Conservation (phyloP, 2,797 vertebrate genomes). For the Onychomys leucogaster region DNA sequence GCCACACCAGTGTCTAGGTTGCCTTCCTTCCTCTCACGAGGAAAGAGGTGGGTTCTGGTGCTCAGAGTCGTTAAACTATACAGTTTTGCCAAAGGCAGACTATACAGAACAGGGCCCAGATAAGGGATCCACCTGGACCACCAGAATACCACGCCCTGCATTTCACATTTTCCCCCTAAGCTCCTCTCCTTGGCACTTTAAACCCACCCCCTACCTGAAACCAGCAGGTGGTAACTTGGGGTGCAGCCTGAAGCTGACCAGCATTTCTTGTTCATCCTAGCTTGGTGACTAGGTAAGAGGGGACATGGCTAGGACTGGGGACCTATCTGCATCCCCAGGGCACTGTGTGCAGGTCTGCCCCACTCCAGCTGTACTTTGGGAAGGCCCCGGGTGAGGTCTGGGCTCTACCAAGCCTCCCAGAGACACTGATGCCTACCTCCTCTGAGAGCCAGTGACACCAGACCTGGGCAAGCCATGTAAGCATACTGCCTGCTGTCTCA, state of each 20-base stretch:
- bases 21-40: background rate
- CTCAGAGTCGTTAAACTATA: background rate
- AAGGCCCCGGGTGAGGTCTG: background rate
- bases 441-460: background rate
- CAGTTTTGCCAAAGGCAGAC: background rate
- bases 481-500: background rate
- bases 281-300: too few relatives aligned
- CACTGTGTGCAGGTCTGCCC: too few relatives aligned
- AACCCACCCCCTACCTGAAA: fast-evolving
- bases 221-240: too few relatives aligned
- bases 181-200: background rate
- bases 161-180: fast-evolving
- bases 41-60: background rate
- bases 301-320: fast-evolving
- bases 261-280: background rate
- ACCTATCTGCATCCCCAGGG: background rate
- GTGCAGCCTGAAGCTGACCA: fast-evolving
- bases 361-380: fast-evolving
- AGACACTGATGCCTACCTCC: background rate
- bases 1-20: background rate
- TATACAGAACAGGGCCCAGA: fast-evolving
- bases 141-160: fast-evolving
- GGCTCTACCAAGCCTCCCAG: background rate
- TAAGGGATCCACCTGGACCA: fast-evolving
- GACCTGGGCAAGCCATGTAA: background rate